These are phyloP conservation scores for Syngnathus rostellatus DNA, from an alignment of 2,797 vertebrate species.

Conservation along the genomic window DNA sequence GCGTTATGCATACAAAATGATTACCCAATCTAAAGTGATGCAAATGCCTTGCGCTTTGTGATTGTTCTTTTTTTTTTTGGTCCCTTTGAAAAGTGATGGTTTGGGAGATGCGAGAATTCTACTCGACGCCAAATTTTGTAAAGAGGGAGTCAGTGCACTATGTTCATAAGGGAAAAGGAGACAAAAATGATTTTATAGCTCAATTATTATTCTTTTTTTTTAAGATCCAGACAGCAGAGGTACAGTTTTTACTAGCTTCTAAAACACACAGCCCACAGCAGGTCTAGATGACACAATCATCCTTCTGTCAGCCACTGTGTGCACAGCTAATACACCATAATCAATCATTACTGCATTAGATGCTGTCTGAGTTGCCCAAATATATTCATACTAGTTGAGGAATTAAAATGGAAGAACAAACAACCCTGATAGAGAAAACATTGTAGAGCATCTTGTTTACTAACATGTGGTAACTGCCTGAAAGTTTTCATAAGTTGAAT, in stretches of 20 bases:
- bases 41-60: too few relatives aligned
- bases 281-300: neutral
- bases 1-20: too few relatives aligned
- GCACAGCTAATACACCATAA: neutral
- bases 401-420: neutral
- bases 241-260: conserved; percentile 6
- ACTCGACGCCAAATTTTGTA: too few relatives aligned
- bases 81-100: too few relatives aligned
- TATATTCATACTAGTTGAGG: neutral
- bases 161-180: too few relatives aligned
- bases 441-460: neutral
- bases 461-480: neutral
- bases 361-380: neutral
- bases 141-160: too few relatives aligned
- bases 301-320: neutral
- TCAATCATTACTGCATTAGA: neutral
- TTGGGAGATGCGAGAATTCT: too few relatives aligned
- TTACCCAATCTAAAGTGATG: too few relatives aligned
- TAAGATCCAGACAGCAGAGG: too few relatives aligned
- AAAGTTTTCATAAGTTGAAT: neutral
- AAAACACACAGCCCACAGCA: neutral
- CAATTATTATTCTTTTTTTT: too few relatives aligned
- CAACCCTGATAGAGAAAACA: neutral
- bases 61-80: too few relatives aligned
- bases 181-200: too few relatives aligned